Evolutionary conservation across 2,797 vertebrate genomes (phyloP).

Genomic region (Aeoliscus strigatus): DNA sequence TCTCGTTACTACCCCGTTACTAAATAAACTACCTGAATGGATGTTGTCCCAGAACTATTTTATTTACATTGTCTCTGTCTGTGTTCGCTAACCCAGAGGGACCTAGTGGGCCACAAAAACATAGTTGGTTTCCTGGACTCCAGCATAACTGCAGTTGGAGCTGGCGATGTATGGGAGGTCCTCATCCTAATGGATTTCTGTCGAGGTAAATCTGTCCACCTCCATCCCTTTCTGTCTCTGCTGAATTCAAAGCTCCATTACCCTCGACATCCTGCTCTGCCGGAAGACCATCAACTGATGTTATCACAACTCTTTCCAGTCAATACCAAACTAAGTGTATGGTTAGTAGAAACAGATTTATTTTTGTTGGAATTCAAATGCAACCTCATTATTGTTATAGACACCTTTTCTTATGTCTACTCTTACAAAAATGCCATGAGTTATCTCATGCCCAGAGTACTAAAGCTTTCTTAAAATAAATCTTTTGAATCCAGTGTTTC

Average conservation of each 20-base stretch:
- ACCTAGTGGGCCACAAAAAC: constrained; percentile 93
- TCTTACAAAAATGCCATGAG: not conserved
- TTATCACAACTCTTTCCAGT: constrained; percentile 13
- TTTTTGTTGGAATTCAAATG: constrained; percentile 1
- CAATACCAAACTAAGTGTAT: constrained; percentile 6
- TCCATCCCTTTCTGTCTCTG: constrained; percentile 9
- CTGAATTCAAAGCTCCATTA: constrained; percentile 10
- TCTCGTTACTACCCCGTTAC: no score
- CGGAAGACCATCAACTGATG: constrained; percentile 4
- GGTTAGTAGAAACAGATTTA: constrained; percentile 14
- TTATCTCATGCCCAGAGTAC: not conserved
- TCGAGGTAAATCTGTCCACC: constrained; percentile 76
- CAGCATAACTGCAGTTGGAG: constrained; percentile 89
- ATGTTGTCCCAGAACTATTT: constrained; percentile 1
- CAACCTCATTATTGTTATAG: not conserved
- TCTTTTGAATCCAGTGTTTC: no score
- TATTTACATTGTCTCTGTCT: constrained; percentile 15
- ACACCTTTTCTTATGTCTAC: not conserved
- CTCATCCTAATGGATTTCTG: constrained; percentile 98
- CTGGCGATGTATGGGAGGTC: constrained; percentile 95
- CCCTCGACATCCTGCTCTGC: constrained; percentile 8
- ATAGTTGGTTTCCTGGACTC: constrained; percentile 97
- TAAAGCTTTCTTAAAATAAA: not conserved
- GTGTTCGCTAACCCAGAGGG: constrained; percentile 76
- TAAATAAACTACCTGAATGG: constrained; percentile 9